phyloP scores from a whole-genome alignment of 2,113 vertebrate genomes.

The Conger conger region DNA sequence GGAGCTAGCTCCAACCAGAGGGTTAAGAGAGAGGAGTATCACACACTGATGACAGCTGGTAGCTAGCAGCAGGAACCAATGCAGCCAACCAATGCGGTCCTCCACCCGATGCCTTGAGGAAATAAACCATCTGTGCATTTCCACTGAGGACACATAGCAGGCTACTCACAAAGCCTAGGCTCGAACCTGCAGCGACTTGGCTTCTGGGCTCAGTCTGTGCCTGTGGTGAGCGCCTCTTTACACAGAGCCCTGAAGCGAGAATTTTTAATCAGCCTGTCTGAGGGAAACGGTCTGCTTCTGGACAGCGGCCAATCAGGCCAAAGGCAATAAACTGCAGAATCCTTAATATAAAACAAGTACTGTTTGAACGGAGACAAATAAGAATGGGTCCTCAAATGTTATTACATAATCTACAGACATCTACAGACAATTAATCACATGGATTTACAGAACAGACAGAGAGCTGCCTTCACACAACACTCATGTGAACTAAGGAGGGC shows the following conservation, averaged over 20 bases:
- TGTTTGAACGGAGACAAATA: not conserved
- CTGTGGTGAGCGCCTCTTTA: not conserved
- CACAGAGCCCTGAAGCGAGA: not conserved
- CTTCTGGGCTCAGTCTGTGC: not conserved
- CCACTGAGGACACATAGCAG: not conserved
- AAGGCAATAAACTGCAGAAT: not conserved
- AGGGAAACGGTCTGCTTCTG: not conserved
- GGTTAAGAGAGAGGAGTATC: not conserved
- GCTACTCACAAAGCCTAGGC: not conserved
- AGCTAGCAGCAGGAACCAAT: not conserved
- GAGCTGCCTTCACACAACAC: no score
- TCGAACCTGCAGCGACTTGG: not conserved
- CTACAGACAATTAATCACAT: not conserved
- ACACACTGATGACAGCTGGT: not conserved
- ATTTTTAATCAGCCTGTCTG: not conserved
- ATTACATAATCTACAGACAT: not conserved
- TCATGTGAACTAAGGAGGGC: no score
- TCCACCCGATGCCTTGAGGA: no score
- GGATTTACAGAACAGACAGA: not conserved
- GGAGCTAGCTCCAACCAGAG: not conserved
- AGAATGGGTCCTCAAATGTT: not conserved
- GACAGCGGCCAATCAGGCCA: not conserved
- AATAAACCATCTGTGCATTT: not conserved
- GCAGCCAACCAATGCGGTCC: not conserved
- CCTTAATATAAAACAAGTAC: not conserved